These are phyloP conservation scores for Heteromormyrus szaboi DNA, from an alignment of 2,797 vertebrate species.

Conservation along the genomic window DNA sequence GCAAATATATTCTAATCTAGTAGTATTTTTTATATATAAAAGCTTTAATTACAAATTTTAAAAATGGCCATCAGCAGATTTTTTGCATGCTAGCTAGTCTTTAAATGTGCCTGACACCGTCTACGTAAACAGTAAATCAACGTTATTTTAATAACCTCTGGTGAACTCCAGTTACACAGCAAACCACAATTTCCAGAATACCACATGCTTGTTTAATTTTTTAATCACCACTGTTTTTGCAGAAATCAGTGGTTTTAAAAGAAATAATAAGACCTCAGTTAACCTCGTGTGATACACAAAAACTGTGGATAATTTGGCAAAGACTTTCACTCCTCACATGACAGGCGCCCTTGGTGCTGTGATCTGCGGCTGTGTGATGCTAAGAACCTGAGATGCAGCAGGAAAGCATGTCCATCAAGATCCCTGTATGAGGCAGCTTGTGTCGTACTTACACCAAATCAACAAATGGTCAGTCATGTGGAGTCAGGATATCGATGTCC, in stretches of 20 bases:
- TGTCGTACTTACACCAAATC: background rate
- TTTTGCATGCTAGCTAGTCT: background rate
- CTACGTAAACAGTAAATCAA: background rate
- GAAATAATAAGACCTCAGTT: background rate
- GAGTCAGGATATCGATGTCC: background rate
- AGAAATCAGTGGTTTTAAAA: background rate
- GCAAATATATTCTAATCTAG: background rate
- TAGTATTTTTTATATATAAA: background rate
- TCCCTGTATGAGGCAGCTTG: background rate
- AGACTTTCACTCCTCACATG: background rate
- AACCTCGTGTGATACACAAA: background rate
- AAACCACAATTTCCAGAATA: slow-evolving; percentile 1
- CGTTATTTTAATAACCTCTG: background rate
- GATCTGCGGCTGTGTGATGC: background rate
- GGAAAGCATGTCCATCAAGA: background rate
- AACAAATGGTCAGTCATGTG: background rate
- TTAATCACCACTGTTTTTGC: background rate
- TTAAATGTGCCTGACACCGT: background rate
- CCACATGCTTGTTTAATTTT: background rate
- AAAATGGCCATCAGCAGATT: background rate
- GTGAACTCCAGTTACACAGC: background rate
- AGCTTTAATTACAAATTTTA: background rate
- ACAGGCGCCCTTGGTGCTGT: background rate
- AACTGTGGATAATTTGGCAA: background rate
- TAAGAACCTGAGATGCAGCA: background rate